A percentile compares a stretch with the other conserved stretches of the same genome.
Conservation (phyloP, 2,888 invertebrate genomes). For the Spodoptera littoralis region DNA sequence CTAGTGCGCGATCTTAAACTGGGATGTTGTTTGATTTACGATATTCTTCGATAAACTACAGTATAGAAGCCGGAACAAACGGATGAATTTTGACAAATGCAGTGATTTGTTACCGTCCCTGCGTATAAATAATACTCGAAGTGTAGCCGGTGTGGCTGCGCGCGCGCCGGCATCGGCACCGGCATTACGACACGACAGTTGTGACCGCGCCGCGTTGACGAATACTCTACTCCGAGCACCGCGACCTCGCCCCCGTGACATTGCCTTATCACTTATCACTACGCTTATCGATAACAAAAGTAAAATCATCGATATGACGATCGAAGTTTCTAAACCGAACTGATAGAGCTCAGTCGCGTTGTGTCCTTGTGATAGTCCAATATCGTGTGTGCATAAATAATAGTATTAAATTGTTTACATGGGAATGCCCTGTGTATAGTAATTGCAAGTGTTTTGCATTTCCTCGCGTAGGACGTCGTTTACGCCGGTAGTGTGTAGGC, state of each 20-base stretch:
- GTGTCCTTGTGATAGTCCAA: conserved; percentile 65
- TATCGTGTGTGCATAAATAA: conserved; percentile 29
- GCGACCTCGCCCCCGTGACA: conserved; percentile 81
- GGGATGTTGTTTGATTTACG: conserved; percentile 29
- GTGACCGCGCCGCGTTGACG: conserved; percentile 85
- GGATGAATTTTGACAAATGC: conserved; percentile 71
- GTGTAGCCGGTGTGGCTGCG: conserved; percentile 71
- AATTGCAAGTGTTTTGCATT: conserved; percentile 68
- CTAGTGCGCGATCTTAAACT: conserved; percentile 20
- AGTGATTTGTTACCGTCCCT: conserved; percentile 70
- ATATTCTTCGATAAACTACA: conserved; percentile 49
- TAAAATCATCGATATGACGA: conserved; percentile 71
- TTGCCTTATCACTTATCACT: conserved; percentile 81
- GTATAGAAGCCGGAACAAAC: conserved; percentile 59
- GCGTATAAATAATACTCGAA: conserved; percentile 81
- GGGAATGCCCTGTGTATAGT: conserved; percentile 26
- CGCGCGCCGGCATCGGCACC: conserved; percentile 77
- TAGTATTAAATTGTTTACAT: conserved; percentile 45
- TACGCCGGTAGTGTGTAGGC: conserved; percentile 76
- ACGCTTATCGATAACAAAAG: conserved; percentile 70
- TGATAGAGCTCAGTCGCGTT: conserved; percentile 58
- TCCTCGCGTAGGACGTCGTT: conserved; percentile 71
- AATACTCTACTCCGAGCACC: conserved; percentile 78
- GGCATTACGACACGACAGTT: conserved; percentile 79
- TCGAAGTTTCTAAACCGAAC: conserved; percentile 53